Evolutionary conservation across 2,888 invertebrate species (phyloP), one percentile per base, ranked within the genome.

Genomic region (Agrotis clavis): DNA sequence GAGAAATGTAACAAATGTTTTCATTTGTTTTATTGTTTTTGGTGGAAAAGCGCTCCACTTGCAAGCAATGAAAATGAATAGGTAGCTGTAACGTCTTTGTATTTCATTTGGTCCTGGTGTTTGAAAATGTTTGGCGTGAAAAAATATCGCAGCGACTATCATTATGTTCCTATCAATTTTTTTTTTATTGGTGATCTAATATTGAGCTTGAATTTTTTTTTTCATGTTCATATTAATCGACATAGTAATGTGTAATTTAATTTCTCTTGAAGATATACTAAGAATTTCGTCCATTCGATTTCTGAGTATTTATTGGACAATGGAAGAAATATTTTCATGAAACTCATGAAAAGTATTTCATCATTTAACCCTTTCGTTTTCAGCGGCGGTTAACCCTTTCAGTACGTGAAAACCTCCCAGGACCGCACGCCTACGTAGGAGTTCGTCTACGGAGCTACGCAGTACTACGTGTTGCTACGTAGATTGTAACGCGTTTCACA

Each of bases 351-450:
- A 64, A 7, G 47, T 57, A 64, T 73, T 67, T 72, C 66, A 72
- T 71, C 75, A 74, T 60, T 50, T 41, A 84, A 81, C 78, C 79
- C 78, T 79, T 81, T 73, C 79, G 74, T 83, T 91, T 92, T 91
- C 91, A 90, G 90, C 81, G 81, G 79, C 83, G 84, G 84, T 87
- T 93, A 94, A 95, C 95, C 95, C 95, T 95, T 95, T 93, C 93
- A 92, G 92, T 93, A 94, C 95, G 94, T 95, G 94, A 94, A 96
- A 94, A 90, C 67, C 59, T 89, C 86, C 90, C 79, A 92, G 94
- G 94, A 82, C 19, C 57, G 68, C 94, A 96, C 77, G 77, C 62
- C 48, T 61, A 19, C 59, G 68, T 30, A 92, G 90, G 91, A 92
- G 92, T 87, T 92, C 7, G 70, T 68, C 82, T 90, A 90, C 90